Evolutionary conservation across 2,888 invertebrate genomes (phyloP), one percentile per base, ranked within the genome.

Genomic region (Eristalis pertinax): DNA sequence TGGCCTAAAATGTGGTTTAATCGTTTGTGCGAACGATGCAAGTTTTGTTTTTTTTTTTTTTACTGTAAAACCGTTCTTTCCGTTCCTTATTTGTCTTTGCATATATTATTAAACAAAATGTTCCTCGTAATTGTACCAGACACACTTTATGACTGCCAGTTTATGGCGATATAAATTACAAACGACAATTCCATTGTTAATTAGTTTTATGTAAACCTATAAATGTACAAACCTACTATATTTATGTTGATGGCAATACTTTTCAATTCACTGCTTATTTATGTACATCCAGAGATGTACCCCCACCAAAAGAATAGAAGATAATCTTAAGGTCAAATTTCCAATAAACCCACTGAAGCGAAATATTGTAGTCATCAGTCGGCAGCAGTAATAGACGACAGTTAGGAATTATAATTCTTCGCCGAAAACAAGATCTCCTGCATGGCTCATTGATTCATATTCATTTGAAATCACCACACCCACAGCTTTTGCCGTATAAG

Each of bases 381-480:
- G 38, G 13, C 38, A 38, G 13, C 38, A 38, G 13, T 38, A 38
- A 38, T 50, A 19, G 19, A 19, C n/a, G 19, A 50, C 50, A 19
- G 50, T 50, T 19, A 19, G 19, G 19, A 19, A 4, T 19, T 19
- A n/a, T 19, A 19, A 1, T 50, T 50, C 19, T 50, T 50, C 19
- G 8, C 50, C 50, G 19, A 50, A 50, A 65, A 35, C 26, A 75
- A 50, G 26, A 77, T 79, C 19, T 50, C 19, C 19, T n/a, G 32
- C 50, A 50, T 8, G 79, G 63, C 26, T 83, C 79, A 83, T 83
- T 79, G 79, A 73, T 83, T 83, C 69, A 63, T 41, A 68, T 78
- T 82, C 78, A 19, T 63, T 26, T 50, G 19, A 67, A 72, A 35
- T 22, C 65, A 32, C 73, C 78, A 50, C 83, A 69, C 83, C 83